A percentile compares a stretch with the other conserved stretches of the same genome.
Evolutionary conservation across 1,140 invertebrate genomes (phyloP).

Genomic region (Venustaconcha ellipsiformis): DNA sequence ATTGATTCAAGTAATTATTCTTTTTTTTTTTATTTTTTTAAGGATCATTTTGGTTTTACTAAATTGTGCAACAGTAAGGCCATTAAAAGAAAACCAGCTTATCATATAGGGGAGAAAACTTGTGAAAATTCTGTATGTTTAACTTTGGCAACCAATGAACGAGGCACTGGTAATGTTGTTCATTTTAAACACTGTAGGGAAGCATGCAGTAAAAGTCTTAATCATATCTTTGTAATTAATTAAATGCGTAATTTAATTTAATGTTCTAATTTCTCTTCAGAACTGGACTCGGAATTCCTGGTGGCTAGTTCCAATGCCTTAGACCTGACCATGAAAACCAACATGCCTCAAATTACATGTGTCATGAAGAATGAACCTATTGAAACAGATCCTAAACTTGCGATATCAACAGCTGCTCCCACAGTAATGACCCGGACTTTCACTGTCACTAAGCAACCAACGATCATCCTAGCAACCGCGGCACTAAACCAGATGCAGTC

Average conservation of each 20-base stretch:
- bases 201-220: no score
- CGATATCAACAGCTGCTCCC: slow-evolving; percentile 35
- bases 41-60: no score
- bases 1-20: no score
- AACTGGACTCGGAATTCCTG: slow-evolving; percentile 57
- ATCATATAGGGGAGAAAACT: no score
- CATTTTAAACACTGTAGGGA: no score
- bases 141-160: no score
- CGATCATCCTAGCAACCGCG: slow-evolving; percentile 56
- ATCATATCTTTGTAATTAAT: no score
- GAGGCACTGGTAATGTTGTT: background rate
- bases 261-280: slow-evolving; percentile 37
- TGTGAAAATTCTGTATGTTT: no score
- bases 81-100: no score
- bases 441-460: slow-evolving; percentile 37
- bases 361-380: slow-evolving; percentile 22
- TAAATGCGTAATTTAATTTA: no score
- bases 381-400: slow-evolving; percentile 32
- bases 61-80: no score
- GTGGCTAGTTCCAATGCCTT: slow-evolving; percentile 37
- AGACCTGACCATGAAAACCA: slow-evolving; percentile 45
- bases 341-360: slow-evolving; percentile 6
- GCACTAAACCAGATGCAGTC: slow-evolving; percentile 30
- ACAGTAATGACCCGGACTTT: slow-evolving; percentile 31
- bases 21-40: no score